Conservation (phyloP, 2,797 vertebrate genomes). For the Taeniopygia guttata region DNA sequence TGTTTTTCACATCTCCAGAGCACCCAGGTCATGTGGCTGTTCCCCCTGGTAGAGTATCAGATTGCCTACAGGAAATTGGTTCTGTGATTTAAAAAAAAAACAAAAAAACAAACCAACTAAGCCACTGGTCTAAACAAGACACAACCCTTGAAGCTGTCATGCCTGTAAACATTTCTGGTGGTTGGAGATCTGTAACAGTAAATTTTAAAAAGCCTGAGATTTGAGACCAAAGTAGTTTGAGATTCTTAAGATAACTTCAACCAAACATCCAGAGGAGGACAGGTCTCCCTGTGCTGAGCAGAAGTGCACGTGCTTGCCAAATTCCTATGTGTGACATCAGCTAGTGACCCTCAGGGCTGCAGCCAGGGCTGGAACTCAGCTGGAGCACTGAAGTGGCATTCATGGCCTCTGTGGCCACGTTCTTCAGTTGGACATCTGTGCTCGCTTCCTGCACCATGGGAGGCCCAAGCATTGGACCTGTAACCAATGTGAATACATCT, state of each 20-base stretch:
- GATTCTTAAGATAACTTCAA: background rate
- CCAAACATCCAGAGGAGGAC: background rate
- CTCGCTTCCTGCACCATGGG: fast-evolving
- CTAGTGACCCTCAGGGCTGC: fast-evolving
- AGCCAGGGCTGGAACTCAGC: background rate
- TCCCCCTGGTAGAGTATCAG: background rate
- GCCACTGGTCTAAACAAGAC: background rate
- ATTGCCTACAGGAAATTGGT: background rate
- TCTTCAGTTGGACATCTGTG: fast-evolving
- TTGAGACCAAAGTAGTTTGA: background rate
- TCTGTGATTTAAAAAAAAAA: background rate
- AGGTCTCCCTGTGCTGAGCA: background rate
- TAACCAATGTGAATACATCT: background rate
- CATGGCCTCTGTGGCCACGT: background rate
- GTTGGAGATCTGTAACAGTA: background rate
- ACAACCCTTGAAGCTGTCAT: background rate
- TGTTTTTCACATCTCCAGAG: background rate
- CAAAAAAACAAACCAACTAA: background rate
- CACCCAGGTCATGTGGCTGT: background rate
- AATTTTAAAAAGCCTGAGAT: background rate
- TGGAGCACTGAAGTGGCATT: background rate
- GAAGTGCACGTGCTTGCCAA: background rate
- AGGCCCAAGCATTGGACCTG: background rate
- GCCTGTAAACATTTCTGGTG: background rate
- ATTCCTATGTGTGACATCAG: background rate